These are phyloP conservation scores for Sakesphorus luctuosus DNA, from an alignment of 2,113 vertebrate genomes.

Conservation along the genomic window DNA sequence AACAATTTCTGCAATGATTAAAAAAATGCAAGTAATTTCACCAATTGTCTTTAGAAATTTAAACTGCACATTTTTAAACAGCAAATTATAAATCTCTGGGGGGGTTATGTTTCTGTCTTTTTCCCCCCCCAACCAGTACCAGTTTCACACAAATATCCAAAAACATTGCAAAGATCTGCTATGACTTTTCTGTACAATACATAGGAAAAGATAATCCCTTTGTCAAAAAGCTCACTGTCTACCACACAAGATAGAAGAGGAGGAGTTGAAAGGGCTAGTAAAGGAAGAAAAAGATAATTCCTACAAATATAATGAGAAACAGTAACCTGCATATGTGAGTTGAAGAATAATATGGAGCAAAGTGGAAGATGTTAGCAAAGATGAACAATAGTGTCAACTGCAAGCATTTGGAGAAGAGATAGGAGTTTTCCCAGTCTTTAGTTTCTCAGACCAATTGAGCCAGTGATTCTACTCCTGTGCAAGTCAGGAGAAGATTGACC, in stretches of 20 bases:
- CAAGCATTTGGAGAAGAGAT: background rate
- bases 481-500: background rate
- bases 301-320: background rate
- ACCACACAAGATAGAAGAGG: background rate
- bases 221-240: background rate
- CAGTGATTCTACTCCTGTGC: background rate
- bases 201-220: background rate
- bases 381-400: fast-evolving
- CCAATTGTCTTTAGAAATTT: background rate
- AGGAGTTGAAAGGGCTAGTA: background rate
- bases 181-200: background rate
- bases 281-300: background rate
- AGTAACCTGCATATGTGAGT: background rate
- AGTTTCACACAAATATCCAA: background rate
- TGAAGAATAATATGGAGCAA: background rate
- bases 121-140: too few relatives aligned
- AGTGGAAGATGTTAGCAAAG: background rate
- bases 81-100: fast-evolving
- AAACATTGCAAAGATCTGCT: background rate
- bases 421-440: background rate
- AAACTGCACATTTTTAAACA: background rate
- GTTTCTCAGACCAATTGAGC: fast-evolving
- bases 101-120: background rate
- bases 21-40: background rate
- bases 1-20: background rate